Evolutionary conservation across 2,888 invertebrate species (phyloP).

Genomic region (Limnephilus rhombicus): DNA sequence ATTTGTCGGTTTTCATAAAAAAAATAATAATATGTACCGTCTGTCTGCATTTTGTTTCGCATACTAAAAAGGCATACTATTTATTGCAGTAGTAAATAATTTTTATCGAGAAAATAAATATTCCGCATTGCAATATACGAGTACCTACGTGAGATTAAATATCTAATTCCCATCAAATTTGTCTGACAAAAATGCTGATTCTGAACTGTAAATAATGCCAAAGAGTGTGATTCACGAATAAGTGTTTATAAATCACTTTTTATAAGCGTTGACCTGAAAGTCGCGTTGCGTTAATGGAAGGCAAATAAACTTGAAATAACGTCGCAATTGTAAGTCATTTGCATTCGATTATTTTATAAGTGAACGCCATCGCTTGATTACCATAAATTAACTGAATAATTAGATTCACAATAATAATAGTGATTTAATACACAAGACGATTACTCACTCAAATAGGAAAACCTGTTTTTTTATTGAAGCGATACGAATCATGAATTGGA

Average conservation of each 20-base stretch:
- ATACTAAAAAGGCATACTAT: too few species aligned
- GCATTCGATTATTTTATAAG: not conserved
- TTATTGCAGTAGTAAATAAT: too few species aligned
- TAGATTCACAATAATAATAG: not conserved
- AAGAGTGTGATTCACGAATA: not conserved
- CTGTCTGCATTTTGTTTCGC: too few species aligned
- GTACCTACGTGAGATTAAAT: too few species aligned
- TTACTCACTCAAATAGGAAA: not conserved
- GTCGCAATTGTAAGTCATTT: conserved; percentile 20
- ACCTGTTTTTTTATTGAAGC: not conserved
- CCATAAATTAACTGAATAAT: conserved; percentile 13
- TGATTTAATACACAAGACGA: not conserved
- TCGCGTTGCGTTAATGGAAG: not conserved
- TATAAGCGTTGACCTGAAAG: not conserved
- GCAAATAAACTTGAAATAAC: not conserved
- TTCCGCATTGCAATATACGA: too few species aligned
- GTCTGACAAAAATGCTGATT: too few species aligned
- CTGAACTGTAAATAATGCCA: too few species aligned
- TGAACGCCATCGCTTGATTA: not conserved
- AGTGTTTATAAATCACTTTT: not conserved
- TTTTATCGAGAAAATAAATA: too few species aligned
- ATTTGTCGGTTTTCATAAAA: too few species aligned
- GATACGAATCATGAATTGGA: not conserved
- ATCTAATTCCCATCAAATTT: too few species aligned
- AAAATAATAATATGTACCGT: too few species aligned